Evolutionary conservation across 2,888 invertebrate species (phyloP), one percentile per base, ranked within the genome.

Genomic region (Dromius quadrimaculatus): DNA sequence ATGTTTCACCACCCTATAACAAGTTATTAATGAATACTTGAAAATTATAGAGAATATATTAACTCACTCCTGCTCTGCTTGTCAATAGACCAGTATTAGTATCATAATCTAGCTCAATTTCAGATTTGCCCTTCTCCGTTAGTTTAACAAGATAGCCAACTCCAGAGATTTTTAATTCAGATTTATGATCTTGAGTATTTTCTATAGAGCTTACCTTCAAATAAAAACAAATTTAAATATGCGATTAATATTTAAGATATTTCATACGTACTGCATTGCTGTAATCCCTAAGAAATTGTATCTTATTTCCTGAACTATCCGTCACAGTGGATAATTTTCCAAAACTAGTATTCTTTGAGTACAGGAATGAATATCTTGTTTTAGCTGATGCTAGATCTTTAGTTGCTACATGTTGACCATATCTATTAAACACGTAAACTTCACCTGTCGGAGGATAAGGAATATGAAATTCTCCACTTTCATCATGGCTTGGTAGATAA

Each of bases 341-440:
- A 77, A 96, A 97, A 79, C 95, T 95, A 4, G 96, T 96, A 80
- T 96, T 97, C 79, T 98, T 98, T 54, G 95, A 97, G 85, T 98
- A 98, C 19, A 97, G 87, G 86, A 98, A 98, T 54, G 95, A 94
- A 82, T 97, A 98, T 80, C 96, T 88, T 2, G 93, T 93, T 83
- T 95, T 94, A 54, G 94, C 95, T n/a, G 97, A 97, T 50, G 97
- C 93, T 71, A 97, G 85, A 82, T 97, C 97, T 81, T 93, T 94
- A 1, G 98, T 98, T 20, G 93, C 92, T 20, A 95, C 92, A 82
- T 99, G 99, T 81, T 98, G 98, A 0, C 99, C 98, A 79, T 95
- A 96, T 20, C 94, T 88, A 83, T 96, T 96, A 82, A 96, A 96
- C 0, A 95, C 93, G 79, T 95, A 96, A 72, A 97, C 88, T 84